Conservation (phyloP, 2,113 vertebrate species). For the Trematocara variabile region DNA sequence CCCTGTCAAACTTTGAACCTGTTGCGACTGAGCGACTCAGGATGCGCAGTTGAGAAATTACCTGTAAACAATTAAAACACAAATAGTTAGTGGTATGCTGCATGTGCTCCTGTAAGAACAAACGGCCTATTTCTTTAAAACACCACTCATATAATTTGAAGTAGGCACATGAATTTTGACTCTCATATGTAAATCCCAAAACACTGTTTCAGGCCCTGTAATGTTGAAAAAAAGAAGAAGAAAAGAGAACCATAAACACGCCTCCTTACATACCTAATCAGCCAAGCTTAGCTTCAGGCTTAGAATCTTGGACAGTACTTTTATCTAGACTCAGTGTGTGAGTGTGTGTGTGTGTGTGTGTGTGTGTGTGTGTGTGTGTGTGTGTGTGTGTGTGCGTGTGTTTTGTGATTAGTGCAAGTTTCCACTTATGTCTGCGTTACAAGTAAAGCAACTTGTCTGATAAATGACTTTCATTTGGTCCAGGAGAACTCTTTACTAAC, state of each 20-base stretch:
- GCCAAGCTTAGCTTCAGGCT: conserved; percentile 38
- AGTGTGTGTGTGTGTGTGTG: conserved; percentile 24
- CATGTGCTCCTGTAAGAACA: not conserved
- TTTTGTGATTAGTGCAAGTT: not conserved
- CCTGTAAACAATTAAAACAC: conserved; percentile 65
- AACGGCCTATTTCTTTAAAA: not conserved
- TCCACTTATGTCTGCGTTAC: conserved; percentile 4
- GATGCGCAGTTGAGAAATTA: conserved; percentile 91
- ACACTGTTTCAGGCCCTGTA: not conserved
- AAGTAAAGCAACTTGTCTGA: conserved; percentile 41
- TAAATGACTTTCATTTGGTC: conserved; percentile 61
- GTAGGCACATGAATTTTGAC: not conserved
- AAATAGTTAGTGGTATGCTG: not conserved
- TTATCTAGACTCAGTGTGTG: conserved; percentile 21
- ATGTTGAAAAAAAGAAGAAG: not conserved
- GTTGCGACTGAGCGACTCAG: conserved; percentile 85
- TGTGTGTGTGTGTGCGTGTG: not conserved
- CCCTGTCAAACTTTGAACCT: conserved; percentile 93
- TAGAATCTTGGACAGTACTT: conserved; percentile 15
- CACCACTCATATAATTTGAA: not conserved
- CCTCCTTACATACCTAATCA: conserved; percentile 49
- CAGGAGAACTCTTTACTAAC: conserved; percentile 53
- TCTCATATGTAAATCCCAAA: not conserved
- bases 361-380: not conserved
- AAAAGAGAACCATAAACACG: conserved; percentile 6